These are phyloP conservation scores for Triplophysa dalaica DNA, from an alignment of 2,113 vertebrate species.

Conservation along the genomic window DNA sequence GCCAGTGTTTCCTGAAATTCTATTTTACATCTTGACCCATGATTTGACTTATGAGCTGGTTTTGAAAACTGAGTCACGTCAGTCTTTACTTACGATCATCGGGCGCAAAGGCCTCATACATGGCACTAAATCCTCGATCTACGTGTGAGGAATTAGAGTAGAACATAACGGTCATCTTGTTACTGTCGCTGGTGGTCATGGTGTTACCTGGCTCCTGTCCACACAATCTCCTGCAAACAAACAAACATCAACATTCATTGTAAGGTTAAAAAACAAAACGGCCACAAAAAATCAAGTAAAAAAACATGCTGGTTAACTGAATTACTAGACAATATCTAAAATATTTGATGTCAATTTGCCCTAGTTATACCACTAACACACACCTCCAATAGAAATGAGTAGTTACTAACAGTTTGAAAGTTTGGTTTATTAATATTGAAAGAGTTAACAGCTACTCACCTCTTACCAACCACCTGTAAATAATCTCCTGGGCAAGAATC, in stretches of 20 bases:
- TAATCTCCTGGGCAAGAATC: conserved; percentile 82
- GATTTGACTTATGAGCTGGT: too few species aligned
- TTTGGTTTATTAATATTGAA: too few species aligned
- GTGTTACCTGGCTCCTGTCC: conserved; percentile 67
- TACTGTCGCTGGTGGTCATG: conserved; percentile 72
- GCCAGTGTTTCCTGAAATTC: too few species aligned
- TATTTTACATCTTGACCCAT: too few species aligned
- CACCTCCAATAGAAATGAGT: too few species aligned
- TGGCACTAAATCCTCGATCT: conserved; percentile 82
- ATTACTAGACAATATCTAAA: too few species aligned
- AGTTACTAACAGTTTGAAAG: too few species aligned
- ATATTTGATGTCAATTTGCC: too few species aligned
- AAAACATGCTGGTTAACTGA: too few species aligned
- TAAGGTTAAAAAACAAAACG: neutral
- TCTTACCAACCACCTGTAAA: conserved; percentile 78
- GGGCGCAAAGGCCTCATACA: conserved; percentile 77
- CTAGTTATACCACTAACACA: too few species aligned
- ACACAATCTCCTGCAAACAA: conserved; percentile 75
- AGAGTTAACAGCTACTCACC: conserved; percentile 67
- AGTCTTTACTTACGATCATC: conserved; percentile 79
- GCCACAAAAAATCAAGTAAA: too few species aligned
- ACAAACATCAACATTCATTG: neutral
- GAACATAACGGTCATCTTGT: conserved; percentile 77
- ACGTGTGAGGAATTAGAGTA: conserved; percentile 81
- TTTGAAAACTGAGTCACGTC: neutral